Conservation (phyloP, 92 coral and sea anemone species). For the Ricordea florida region DNA sequence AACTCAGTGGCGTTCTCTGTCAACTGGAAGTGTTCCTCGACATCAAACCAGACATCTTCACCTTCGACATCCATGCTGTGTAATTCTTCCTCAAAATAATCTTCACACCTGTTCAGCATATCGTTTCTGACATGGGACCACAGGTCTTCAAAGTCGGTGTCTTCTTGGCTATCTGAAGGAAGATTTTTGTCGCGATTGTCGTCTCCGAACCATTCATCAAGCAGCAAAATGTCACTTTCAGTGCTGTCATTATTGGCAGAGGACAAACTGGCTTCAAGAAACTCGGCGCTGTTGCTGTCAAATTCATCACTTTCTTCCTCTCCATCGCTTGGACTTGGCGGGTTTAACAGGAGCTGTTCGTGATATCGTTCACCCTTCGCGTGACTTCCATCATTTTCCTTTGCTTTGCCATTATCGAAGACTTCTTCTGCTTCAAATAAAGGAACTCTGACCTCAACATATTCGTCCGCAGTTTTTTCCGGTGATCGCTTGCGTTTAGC, state of each 20-base stretch:
- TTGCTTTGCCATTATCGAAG: background rate
- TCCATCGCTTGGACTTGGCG: background rate
- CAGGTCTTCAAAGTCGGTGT: background rate
- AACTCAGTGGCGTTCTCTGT: background rate
- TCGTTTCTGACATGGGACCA: background rate
- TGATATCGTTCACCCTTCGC: conserved; percentile 4
- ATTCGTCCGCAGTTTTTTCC: conserved; percentile 6
- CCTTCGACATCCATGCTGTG: conserved; percentile 12
- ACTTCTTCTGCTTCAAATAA: background rate
- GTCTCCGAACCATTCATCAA: background rate
- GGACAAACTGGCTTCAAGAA: conserved; percentile 6
- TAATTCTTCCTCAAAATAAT: background rate
- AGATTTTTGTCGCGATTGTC: background rate
- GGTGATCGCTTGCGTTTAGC: conserved; percentile 8
- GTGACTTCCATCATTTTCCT: conserved; percentile 6
- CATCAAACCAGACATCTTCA: conserved; percentile 9
- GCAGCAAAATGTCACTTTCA: background rate
- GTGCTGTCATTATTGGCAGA: background rate
- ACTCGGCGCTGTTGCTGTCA: background rate
- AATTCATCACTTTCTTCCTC: conserved; percentile 3
- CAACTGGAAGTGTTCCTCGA: background rate
- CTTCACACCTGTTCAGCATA: background rate
- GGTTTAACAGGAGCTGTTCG: background rate
- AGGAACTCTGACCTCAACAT: conserved; percentile 7
- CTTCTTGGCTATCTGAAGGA: conserved; percentile 1